Conservation (phyloP, 2,888 invertebrate genomes). For the Lampropteryx suffumata region DNA sequence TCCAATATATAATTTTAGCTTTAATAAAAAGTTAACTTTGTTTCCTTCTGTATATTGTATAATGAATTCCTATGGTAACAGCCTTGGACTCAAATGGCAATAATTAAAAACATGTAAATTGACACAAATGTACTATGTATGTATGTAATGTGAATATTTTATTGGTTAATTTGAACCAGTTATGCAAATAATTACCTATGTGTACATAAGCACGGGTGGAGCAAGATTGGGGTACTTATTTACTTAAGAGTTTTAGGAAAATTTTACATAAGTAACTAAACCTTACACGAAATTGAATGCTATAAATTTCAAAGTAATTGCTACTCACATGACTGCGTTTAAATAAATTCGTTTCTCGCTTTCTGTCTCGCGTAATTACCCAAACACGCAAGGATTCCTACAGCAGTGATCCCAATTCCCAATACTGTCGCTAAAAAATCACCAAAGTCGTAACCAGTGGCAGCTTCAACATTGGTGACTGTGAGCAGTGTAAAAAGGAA, state of each 20-base stretch:
- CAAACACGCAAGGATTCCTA: slow-evolving; percentile 86
- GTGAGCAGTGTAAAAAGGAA: slow-evolving; percentile 62
- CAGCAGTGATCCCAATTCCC: slow-evolving; percentile 82
- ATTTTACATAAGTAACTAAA: too few relatives aligned
- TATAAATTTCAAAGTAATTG: not conserved
- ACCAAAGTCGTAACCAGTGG: slow-evolving; percentile 85
- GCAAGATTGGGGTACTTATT: not conserved
- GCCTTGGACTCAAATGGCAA: too few relatives aligned
- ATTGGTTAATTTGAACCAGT: not conserved
- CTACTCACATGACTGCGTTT: slow-evolving; percentile 49
- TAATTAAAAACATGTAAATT: too few relatives aligned
- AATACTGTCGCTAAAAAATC: slow-evolving; percentile 86
- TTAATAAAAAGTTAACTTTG: too few relatives aligned
- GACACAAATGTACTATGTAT: not conserved
- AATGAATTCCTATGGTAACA: too few relatives aligned
- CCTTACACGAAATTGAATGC: not conserved
- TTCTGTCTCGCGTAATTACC: slow-evolving; percentile 86
- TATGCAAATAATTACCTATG: slow-evolving; percentile 1
- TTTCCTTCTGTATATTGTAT: too few relatives aligned
- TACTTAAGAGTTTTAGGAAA: too few relatives aligned
- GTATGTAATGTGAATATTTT: too few relatives aligned
- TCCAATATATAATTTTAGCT: too few relatives aligned
- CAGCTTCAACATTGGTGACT: slow-evolving; percentile 74
- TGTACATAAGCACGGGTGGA: not conserved
- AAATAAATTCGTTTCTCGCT: slow-evolving; percentile 78